A percentile compares a stretch with the other conserved stretches of the same genome.
Evolutionary conservation across 2,888 invertebrate genomes (phyloP).

Genomic region (Oithona nana): DNA sequence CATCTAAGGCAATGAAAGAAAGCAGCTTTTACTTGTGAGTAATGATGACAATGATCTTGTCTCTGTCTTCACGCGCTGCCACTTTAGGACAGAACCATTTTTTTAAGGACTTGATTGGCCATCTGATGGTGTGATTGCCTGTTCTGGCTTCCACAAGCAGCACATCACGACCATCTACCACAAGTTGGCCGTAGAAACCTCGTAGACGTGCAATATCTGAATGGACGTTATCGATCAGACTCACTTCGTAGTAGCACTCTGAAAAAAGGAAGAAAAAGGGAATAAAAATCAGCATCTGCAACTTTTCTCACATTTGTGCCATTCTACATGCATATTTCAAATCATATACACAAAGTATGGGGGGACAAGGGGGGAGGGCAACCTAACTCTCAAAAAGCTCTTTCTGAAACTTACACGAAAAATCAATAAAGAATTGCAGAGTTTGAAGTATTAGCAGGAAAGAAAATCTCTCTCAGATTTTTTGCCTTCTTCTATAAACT

Average conservation of each 20-base stretch:
- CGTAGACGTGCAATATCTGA: slow-evolving; percentile 41
- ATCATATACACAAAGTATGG: too few relatives aligned
- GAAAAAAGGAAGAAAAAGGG: not conserved
- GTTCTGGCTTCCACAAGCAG: slow-evolving; percentile 3
- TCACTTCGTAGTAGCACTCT: slow-evolving; percentile 37
- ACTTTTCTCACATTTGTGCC: too few relatives aligned
- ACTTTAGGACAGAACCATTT: slow-evolving; percentile 8
- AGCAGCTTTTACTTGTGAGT: slow-evolving; percentile 9
- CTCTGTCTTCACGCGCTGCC: not conserved
- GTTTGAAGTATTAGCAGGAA: too few relatives aligned
- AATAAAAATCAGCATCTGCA: too few relatives aligned
- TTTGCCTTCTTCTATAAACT: too few relatives aligned
- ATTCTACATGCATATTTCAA: too few relatives aligned
- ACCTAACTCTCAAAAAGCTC: too few relatives aligned
- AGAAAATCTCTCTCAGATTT: too few relatives aligned
- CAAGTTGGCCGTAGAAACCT: slow-evolving; percentile 39
- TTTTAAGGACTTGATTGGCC: slow-evolving; percentile 6
- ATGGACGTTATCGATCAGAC: slow-evolving; percentile 41
- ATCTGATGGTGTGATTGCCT: not conserved
- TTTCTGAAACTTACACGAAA: too few relatives aligned
- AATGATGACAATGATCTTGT: slow-evolving; percentile 10
- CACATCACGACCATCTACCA: slow-evolving; percentile 36
- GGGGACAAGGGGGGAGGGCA: too few relatives aligned
- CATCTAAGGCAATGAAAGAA: not conserved
- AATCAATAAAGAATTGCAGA: too few relatives aligned